A percentile compares a stretch with the other conserved stretches of the same genome.
These are phyloP conservation scores for Peromyscus aztecus DNA, from an alignment of 2,797 vertebrate genomes.

Conservation along the genomic window DNA sequence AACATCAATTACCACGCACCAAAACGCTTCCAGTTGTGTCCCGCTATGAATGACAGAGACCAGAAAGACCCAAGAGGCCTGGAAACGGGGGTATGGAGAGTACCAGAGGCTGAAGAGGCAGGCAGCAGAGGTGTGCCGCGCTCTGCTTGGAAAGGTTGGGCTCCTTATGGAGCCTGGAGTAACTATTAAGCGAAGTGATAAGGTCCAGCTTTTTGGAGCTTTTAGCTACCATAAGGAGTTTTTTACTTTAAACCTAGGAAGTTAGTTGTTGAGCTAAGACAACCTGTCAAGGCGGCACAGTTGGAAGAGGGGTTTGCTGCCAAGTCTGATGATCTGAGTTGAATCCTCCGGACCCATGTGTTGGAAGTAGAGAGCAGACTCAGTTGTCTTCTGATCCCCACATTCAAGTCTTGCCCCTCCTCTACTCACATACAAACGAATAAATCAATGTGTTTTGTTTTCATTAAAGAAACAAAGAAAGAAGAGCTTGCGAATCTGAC, in stretches of 20 bases:
- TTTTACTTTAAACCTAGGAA: slow-evolving; percentile 49
- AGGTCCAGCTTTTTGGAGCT: slow-evolving; percentile 68
- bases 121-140: slow-evolving; percentile 62
- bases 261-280: slow-evolving; percentile 52
- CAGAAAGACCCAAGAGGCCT: slow-evolving; percentile 48
- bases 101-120: neutral
- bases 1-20: slow-evolving; percentile 66
- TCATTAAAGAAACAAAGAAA: neutral
- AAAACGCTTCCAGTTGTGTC: slow-evolving; percentile 62
- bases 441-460: neutral
- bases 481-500: neutral
- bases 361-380: neutral
- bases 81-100: neutral
- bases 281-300: neutral
- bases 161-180: slow-evolving; percentile 69
- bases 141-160: slow-evolving; percentile 62
- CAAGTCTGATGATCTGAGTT: neutral
- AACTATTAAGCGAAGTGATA: slow-evolving; percentile 74
- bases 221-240: neutral
- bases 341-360: neutral
- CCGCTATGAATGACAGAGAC: slow-evolving; percentile 64
- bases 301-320: neutral
- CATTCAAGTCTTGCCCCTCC: neutral
- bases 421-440: neutral
- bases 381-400: neutral